Evolutionary conservation across 2,888 invertebrate genomes (phyloP).

Genomic region (Aradus depressus): DNA sequence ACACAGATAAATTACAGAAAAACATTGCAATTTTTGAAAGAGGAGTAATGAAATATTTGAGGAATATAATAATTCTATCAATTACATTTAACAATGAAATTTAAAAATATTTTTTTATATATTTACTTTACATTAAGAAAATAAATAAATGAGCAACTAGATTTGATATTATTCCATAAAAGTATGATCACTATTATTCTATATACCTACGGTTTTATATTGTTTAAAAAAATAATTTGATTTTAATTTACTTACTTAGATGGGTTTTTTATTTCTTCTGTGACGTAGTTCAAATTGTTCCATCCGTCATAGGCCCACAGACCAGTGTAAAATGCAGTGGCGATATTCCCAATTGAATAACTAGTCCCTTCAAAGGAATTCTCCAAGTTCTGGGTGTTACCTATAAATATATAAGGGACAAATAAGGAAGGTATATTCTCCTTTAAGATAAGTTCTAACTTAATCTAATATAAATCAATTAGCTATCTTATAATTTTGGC

Average conservation of each 20-base stretch:
- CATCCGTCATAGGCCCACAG: constrained; percentile 94
- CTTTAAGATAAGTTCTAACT: too few species aligned
- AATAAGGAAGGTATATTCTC: too few species aligned
- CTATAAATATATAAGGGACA: constrained; percentile 41
- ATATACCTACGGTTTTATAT: too few species aligned
- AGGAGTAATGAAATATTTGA: too few species aligned
- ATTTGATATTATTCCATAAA: too few species aligned
- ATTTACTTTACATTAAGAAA: background rate
- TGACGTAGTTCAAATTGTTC: constrained; percentile 99
- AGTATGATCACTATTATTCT: too few species aligned
- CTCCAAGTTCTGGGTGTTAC: constrained; percentile 79
- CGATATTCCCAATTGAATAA: constrained; percentile 69
- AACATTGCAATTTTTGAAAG: too few species aligned
- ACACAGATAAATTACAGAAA: too few species aligned
- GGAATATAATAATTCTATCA: background rate
- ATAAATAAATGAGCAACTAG: too few species aligned
- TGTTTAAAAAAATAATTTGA: background rate
- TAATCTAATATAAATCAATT: too few species aligned
- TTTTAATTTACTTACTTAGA: constrained; percentile 49
- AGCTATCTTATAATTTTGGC: too few species aligned
- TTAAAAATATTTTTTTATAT: too few species aligned
- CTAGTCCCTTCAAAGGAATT: constrained; percentile 66
- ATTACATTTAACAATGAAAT: background rate
- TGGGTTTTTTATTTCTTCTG: constrained; percentile 97
- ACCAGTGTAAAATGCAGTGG: constrained; percentile 89